phyloP scores from a whole-genome alignment of 2,888 invertebrate species.

The Cryptus viduatorius region DNA sequence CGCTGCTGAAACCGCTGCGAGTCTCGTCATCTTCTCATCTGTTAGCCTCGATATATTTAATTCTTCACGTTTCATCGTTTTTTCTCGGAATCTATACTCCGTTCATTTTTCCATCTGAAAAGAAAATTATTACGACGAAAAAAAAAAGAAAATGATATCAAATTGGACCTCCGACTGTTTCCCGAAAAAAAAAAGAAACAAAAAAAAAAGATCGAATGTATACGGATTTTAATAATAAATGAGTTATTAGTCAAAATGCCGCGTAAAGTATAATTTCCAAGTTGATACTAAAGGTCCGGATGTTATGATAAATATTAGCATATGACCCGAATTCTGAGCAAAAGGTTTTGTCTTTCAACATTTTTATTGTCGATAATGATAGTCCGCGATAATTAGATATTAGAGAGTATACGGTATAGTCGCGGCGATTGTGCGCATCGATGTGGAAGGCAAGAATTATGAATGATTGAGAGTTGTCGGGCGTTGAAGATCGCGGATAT shows the following conservation, averaged over 20 bases:
- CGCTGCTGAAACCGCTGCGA: slow-evolving; percentile 61
- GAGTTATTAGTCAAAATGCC: no score
- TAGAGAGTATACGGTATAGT: not conserved
- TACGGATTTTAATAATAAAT: no score
- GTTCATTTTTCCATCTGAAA: not conserved
- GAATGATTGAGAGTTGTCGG: slow-evolving; percentile 51
- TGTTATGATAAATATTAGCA: not conserved
- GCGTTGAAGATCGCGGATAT: not conserved
- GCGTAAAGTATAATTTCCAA: no score
- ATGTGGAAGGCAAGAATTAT: slow-evolving; percentile 40
- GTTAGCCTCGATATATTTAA: slow-evolving; percentile 32
- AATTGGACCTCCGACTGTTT: no score
- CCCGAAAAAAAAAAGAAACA: no score
- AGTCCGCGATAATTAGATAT: slow-evolving; percentile 21
- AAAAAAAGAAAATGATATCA: not conserved
- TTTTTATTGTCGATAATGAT: slow-evolving; percentile 21
- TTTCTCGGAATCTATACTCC: not conserved
- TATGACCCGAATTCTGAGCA: slow-evolving; percentile 14
- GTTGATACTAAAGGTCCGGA: not conserved
- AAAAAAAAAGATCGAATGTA: no score
- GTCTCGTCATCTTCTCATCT: slow-evolving; percentile 42
- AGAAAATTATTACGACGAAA: not conserved
- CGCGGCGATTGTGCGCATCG: slow-evolving; percentile 3
- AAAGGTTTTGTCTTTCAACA: not conserved
- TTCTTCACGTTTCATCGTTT: not conserved